phyloP scores from a whole-genome alignment of 2,888 invertebrate genomes.

The Cabera pusaria region DNA sequence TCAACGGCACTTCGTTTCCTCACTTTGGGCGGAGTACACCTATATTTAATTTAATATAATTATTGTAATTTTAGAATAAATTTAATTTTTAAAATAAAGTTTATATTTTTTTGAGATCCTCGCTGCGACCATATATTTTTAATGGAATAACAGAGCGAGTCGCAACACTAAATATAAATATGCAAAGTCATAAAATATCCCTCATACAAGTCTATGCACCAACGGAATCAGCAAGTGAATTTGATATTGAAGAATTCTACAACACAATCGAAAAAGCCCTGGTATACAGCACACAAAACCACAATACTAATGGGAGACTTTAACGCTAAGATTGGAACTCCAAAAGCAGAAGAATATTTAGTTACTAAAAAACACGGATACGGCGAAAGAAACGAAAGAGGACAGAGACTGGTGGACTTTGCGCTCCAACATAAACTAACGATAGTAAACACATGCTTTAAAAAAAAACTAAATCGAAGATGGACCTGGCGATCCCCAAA shows the following conservation, averaged over 20 bases:
- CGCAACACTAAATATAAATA: slow-evolving; percentile 14
- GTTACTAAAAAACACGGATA: not conserved
- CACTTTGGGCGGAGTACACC: too few species aligned
- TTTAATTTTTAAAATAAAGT: too few species aligned
- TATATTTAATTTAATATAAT: too few species aligned
- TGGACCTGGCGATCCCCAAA: not conserved
- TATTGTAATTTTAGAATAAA: too few species aligned
- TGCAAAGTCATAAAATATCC: slow-evolving; percentile 3
- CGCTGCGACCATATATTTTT: slow-evolving; percentile 21
- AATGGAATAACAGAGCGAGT: slow-evolving; percentile 18
- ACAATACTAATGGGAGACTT: slow-evolving; percentile 9
- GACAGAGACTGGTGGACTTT: not conserved
- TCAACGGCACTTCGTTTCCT: too few species aligned
- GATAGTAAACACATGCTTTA: not conserved
- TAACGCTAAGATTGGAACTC: not conserved
- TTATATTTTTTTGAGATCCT: too few species aligned
- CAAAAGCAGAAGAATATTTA: not conserved
- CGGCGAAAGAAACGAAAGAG: not conserved
- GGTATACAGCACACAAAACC: slow-evolving; percentile 14
- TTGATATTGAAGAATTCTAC: slow-evolving; percentile 26
- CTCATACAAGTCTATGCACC: slow-evolving; percentile 25
- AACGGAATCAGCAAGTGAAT: too few species aligned
- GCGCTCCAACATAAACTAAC: not conserved
- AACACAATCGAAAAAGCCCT: slow-evolving; percentile 14
- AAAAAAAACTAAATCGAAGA: not conserved